These are phyloP conservation scores for Lissonota sp. DNA, from an alignment of 2,888 invertebrate genomes.

Conservation along the genomic window DNA sequence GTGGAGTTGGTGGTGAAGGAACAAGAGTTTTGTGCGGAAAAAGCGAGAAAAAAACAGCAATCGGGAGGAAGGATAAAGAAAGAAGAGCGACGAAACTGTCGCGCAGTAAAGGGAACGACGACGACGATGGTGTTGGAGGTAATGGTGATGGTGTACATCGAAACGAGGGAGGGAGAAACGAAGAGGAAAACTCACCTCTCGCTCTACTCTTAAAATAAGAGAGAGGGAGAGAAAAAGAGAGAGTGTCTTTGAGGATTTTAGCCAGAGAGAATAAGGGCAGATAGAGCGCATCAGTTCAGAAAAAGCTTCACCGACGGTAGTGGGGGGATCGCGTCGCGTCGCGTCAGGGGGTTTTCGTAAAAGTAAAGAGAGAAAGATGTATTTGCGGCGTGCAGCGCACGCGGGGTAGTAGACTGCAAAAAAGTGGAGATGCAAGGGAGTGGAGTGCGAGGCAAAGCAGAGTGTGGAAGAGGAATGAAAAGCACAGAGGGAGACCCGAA, in stretches of 20 bases:
- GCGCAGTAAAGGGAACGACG: slow-evolving; percentile 58
- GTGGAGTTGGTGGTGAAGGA: slow-evolving; percentile 37
- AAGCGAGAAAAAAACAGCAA: slow-evolving; percentile 38
- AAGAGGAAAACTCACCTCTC: slow-evolving; percentile 41
- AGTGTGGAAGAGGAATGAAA: slow-evolving; percentile 36
- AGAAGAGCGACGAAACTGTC: slow-evolving; percentile 58
- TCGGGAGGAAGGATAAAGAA: slow-evolving; percentile 64
- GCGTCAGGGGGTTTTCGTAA: slow-evolving; percentile 23
- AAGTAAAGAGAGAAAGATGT: slow-evolving; percentile 9
- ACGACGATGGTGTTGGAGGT: slow-evolving; percentile 48
- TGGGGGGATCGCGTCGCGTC: slow-evolving; percentile 32
- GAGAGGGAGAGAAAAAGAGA: no score
- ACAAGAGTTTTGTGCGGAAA: slow-evolving; percentile 26
- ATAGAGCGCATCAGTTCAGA: no score
- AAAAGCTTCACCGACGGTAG: slow-evolving; percentile 62
- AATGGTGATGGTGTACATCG: slow-evolving; percentile 54
- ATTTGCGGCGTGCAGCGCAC: slow-evolving; percentile 35
- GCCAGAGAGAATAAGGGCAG: no score
- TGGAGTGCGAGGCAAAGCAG: slow-evolving; percentile 26
- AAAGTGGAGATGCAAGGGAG: slow-evolving; percentile 3
- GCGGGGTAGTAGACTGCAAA: slow-evolving; percentile 38
- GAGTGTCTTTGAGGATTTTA: no score
- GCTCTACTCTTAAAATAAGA: no score
- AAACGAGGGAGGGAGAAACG: slow-evolving; percentile 47
- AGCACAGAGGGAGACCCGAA: slow-evolving; percentile 11